Evolutionary conservation across 2,113 vertebrate genomes (phyloP), one percentile per base, ranked within the genome.

Genomic region (Tragelaphus scriptus): DNA sequence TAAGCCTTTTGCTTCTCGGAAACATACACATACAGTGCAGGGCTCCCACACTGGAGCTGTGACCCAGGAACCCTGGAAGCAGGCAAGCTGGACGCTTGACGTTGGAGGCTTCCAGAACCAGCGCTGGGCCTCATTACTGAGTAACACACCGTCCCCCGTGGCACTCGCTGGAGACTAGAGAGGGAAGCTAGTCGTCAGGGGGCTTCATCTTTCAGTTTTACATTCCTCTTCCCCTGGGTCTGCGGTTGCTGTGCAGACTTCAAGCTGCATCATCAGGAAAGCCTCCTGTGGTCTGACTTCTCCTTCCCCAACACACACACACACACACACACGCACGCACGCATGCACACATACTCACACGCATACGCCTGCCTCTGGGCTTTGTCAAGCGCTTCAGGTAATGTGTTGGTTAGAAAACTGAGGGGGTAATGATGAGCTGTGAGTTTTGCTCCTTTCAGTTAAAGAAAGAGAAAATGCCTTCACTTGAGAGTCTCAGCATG

Each of bases 231-330:
- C 71, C 90, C 71, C 75, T 21, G 65, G 92, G 87, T 40, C 94
- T 96, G 47, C 0, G 51, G 95, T 94, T 88, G 86, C 56, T n/a
- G 2, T 14, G 23, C 65, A 88, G 92, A 88, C 58, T 95, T 90
- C 82, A 90, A 85, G 80, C n/a, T 55, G 87, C 95, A 94, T 82
- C n/a, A 56, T 85, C 95, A 95, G 88, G 94, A 96, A 96, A 95
- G 63, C 26, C 49, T 85, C 85, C 23, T 26, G 65, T 36, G 58
- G 26, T 77, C 65, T 80, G 94, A 91, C 90, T 93, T 89, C 93
- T 90, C 81, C 81, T 68, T 93, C 56, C 53, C 63, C 3, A 28
- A 12, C 25, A 56, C 26, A 21, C 59, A 77, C 32, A 49, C 4
- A n/a, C n/a, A n/a, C n/a, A n/a, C 6, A 30, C 51, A 14, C 0